A percentile compares a stretch with the other conserved stretches of the same genome.
phyloP scores from a whole-genome alignment of 2,797 vertebrate genomes.

The Danio aesculapii region DNA sequence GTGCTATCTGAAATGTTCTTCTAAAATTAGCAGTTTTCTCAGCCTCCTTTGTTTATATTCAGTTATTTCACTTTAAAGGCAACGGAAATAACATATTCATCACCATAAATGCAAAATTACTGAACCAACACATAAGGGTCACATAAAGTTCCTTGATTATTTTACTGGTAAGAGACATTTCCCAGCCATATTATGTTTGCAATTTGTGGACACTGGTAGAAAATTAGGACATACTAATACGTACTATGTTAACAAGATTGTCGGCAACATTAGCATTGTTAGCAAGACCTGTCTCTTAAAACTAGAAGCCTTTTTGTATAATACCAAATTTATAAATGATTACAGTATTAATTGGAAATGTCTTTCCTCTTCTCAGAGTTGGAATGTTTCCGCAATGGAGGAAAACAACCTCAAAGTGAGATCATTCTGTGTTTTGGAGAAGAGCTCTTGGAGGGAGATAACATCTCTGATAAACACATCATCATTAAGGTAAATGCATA shows the following conservation, averaged over 20 bases:
- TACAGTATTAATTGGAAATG: not conserved
- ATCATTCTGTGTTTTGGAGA: slow-evolving; percentile 87
- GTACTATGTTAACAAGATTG: not conserved
- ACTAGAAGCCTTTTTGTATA: not conserved
- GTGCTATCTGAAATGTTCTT: too few species aligned
- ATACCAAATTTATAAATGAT: not conserved
- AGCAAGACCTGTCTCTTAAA: not conserved
- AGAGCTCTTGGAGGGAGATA: slow-evolving; percentile 68
- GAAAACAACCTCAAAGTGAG: slow-evolving; percentile 74
- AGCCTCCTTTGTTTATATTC: too few species aligned
- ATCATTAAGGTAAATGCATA: slow-evolving; percentile 72
- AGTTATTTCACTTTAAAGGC: too few species aligned
- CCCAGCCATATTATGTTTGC: not conserved
- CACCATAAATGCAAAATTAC: too few species aligned
- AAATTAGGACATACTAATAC: too few species aligned
- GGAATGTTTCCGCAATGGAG: slow-evolving; percentile 69
- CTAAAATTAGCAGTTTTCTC: too few species aligned
- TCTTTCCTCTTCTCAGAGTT: slow-evolving; percentile 71
- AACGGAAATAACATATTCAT: too few species aligned
- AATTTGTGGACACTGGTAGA: not conserved
- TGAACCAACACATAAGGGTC: too few species aligned
- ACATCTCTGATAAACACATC: slow-evolving; percentile 76
- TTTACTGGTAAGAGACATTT: too few species aligned
- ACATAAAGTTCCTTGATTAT: too few species aligned
- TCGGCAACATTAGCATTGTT: too few species aligned